These are phyloP conservation scores for Anarhynchus alexandrinus DNA, from an alignment of 2,113 vertebrate species.

Conservation along the genomic window DNA sequence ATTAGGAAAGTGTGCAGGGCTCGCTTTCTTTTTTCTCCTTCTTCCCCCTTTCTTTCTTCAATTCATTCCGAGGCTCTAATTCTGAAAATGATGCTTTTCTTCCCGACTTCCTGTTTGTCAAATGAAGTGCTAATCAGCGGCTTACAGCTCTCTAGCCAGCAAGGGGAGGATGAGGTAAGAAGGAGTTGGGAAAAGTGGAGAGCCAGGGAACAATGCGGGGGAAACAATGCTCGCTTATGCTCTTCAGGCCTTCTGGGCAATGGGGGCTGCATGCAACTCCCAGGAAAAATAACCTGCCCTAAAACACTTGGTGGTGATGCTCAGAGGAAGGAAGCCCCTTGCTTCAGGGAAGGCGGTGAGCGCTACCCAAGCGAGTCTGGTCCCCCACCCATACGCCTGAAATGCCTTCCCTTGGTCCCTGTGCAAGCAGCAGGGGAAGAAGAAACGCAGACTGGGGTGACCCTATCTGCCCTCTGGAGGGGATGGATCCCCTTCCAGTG, in stretches of 20 bases:
- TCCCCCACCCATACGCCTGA: neutral
- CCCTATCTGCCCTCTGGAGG: neutral
- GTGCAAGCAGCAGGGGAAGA: neutral
- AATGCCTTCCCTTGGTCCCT: neutral
- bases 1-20: constrained; percentile 72
- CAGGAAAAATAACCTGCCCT: constrained; percentile 46
- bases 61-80: constrained; percentile 65
- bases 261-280: neutral
- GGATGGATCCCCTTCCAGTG: too few species aligned
- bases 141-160: constrained; percentile 57
- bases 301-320: neutral
- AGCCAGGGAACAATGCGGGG: constrained; percentile 32
- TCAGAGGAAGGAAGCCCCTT: neutral
- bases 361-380: neutral
- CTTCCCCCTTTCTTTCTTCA: constrained; percentile 69
- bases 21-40: constrained; percentile 55
- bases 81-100: constrained; percentile 73
- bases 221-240: constrained; percentile 63
- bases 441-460: neutral
- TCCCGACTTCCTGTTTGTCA: constrained; percentile 71
- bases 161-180: constrained; percentile 64
- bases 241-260: constrained; percentile 35
- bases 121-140: constrained; percentile 72
- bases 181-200: constrained; percentile 60
- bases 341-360: neutral